Evolutionary conservation across 2,797 vertebrate species (phyloP), one percentile per base, ranked within the genome.

Genomic region (Parotocinclus haroldoi): DNA sequence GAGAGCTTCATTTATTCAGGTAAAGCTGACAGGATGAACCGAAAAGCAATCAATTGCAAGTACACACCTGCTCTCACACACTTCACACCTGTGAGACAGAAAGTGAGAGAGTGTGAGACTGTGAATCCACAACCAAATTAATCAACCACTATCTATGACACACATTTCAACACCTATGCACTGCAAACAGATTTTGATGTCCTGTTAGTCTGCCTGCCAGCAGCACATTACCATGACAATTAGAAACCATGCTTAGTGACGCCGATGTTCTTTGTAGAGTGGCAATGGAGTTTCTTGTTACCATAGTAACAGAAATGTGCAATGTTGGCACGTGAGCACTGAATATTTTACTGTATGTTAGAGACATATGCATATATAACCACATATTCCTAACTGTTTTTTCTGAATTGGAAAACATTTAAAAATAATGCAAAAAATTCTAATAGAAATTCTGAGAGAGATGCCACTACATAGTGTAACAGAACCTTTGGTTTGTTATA

Each of bases 281-380:
- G 59, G 51, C 18, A 56, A 36, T 40, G 7, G 73, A 67, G 71
- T 79, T 78, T 85, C 54, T 19, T 49, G 77, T 83, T 88, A 84
- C 87, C 87, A 89, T 91, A 85, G 86, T 80, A 83, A 91, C 86
- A 84, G 73, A 71, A 78, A 74, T 67, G 65, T 55, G 59, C 78
- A 69, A 79, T 77, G 73, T 86, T 84, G 79, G 69, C 72, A 74
- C 50, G 14, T 44, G 66, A 39, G 60, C 19, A 42, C 62, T 72
- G 70, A 79, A 81, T 68, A 68, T 77, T 72, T 79, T 55, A 78
- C 18, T 52, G 56, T 27, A 59, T 49, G 19, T 27, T 48, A 8
- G 12, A 63, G 8, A 48, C 59, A 39, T n/a, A n/a, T 60, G 50
- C 17, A 46, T 51, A 58, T 51, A 14, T 44, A 39, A 66, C 13